A percentile compares a stretch with the other conserved stretches of the same genome.
Conservation (phyloP, 2,797 vertebrate species). For the Diglossa cyanea region DNA sequence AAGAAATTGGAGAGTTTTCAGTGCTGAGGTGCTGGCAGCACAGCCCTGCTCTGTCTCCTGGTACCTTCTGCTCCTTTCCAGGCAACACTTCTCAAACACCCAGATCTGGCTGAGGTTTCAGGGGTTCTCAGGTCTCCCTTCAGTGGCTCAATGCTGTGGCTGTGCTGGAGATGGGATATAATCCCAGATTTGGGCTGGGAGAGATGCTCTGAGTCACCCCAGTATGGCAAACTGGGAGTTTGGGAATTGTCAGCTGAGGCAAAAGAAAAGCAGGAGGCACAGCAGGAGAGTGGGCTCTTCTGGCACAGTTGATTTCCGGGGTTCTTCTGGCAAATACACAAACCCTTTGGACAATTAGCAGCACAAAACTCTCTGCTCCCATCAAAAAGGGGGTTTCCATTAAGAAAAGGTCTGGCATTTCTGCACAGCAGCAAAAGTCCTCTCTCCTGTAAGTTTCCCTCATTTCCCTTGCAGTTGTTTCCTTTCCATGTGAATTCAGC, state of each 20-base stretch:
- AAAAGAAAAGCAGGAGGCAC: not conserved
- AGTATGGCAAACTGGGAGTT: not conserved
- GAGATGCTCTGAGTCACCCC: not conserved
- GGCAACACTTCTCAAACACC: fast-evolving
- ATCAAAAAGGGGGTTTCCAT: not conserved
- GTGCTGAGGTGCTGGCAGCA: fast-evolving
- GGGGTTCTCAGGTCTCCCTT: fast-evolving
- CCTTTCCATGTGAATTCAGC: not conserved
- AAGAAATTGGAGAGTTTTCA: not conserved
- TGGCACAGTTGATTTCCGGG: not conserved
- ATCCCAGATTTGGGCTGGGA: not conserved
- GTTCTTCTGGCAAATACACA: not conserved
- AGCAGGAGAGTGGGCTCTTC: not conserved
- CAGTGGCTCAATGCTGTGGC: not conserved
- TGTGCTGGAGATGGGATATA: not conserved
- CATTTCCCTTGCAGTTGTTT: not conserved
- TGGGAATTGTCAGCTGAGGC: not conserved
- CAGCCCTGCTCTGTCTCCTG: not conserved
- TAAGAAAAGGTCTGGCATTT: not conserved
- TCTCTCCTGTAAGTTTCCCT: not conserved
- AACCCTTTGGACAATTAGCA: not conserved
- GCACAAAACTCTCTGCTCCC: not conserved
- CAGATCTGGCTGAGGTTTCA: not conserved
- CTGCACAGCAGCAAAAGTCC: not conserved
- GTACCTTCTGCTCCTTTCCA: not conserved